Evolutionary conservation across 1,140 invertebrate genomes (phyloP).

Genomic region (Gryon sp.): DNA sequence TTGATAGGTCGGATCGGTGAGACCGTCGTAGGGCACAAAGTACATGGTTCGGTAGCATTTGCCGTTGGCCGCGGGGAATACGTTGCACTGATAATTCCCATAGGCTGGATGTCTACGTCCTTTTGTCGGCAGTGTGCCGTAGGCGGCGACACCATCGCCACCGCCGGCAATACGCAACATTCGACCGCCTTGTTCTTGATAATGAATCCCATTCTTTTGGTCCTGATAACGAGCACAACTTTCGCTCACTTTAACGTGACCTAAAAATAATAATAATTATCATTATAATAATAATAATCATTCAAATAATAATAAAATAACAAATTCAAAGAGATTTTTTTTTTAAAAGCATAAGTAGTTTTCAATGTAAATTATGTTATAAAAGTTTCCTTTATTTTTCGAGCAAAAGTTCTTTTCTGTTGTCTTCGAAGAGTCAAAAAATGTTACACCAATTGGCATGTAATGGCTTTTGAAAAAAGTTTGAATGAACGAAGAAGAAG

Average conservation of each 20-base stretch:
- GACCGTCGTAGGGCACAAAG: conserved; percentile 86
- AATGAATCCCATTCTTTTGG: conserved; percentile 61
- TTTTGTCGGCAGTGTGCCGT: conserved; percentile 65
- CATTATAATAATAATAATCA: background rate
- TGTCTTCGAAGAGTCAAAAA: too few relatives aligned
- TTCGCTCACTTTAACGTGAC: conserved; percentile 32
- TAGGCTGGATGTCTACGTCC: conserved; percentile 64
- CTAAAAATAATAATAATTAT: conserved; percentile 3
- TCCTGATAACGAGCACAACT: conserved; percentile 60
- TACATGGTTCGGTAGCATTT: conserved; percentile 83
- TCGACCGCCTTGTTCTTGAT: conserved; percentile 58
- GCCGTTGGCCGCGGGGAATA: conserved; percentile 60
- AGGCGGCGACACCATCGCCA: conserved; percentile 61
- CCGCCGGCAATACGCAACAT: conserved; percentile 68
- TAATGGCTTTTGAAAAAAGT: too few relatives aligned
- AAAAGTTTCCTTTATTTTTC: too few relatives aligned
- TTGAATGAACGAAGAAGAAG: too few relatives aligned
- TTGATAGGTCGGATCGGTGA: conserved; percentile 76
- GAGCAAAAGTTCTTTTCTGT: too few relatives aligned
- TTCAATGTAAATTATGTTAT: too few relatives aligned
- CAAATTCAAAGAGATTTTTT: too few relatives aligned
- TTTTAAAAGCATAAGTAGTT: too few relatives aligned
- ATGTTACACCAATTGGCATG: too few relatives aligned
- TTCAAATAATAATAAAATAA: background rate
- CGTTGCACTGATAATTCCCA: conserved; percentile 53